Evolutionary conservation across 2,113 vertebrate genomes (phyloP), one percentile per base, ranked within the genome.

Genomic region (Entomyzon cyanotis): DNA sequence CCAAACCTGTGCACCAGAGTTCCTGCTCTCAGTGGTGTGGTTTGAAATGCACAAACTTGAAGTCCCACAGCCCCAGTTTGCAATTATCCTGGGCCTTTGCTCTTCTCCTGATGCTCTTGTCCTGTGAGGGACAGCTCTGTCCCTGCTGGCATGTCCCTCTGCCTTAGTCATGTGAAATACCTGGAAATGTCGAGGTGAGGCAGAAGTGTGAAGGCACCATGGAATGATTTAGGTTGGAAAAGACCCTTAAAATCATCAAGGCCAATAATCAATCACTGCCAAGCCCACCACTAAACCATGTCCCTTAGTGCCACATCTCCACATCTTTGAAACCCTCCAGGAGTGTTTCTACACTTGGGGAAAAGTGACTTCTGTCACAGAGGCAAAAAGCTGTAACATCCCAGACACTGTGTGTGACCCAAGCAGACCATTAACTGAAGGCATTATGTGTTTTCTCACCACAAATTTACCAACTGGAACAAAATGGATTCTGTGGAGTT

Each of bases 61-160:
- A 77, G 22, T 16, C 8, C 17, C 50, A 24, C 0, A 0, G 39
- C 35, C 39, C 31, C 50, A 47, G 0, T 3, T n/a, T 44, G 65
- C 19, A 10, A 50, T 67, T 63, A 47, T 15, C 37, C 59, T 23
- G 37, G 25, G 22, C 39, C 28, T 71, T 60, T 53, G 31, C 71
- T 21, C 52, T 63, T n/a, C 16, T 7, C 67, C 81, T 60, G n/a
- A 12, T 2, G 7, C 28, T 76, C 23, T 16, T 24, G 22, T 64
- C 53, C 33, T 37, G 24, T 49, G 58, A 64, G 65, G 21, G 52
- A 37, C 4, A 5, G 30, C 53, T 50, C 69, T 59, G 59, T 53
- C 50, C 60, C 62, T 31, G 6, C 19, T 25, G 60, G 27, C 41
- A 62, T 41, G 52, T 63, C 59, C 28, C 21, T 42, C 30, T 23